These are phyloP conservation scores for Bothrops jararaca DNA, from an alignment of 2,113 vertebrate species.

Conservation along the genomic window DNA sequence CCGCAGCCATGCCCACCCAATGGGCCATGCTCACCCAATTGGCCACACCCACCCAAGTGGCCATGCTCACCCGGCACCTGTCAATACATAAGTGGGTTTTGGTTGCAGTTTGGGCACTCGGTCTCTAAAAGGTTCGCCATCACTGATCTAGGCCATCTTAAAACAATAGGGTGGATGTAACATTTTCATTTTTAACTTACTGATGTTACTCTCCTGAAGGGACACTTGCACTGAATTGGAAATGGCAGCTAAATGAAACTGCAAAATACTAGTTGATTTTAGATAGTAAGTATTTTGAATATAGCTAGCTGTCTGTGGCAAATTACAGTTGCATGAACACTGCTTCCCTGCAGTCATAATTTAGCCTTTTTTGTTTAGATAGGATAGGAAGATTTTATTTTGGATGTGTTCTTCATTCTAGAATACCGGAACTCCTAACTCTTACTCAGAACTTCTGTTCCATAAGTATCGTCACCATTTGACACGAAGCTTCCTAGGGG, in stretches of 20 bases:
- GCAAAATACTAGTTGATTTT: not conserved
- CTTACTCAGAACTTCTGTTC: not conserved
- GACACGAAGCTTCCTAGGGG: not conserved
- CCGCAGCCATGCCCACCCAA: too few relatives aligned
- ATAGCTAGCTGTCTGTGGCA: not conserved
- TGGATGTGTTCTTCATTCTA: not conserved
- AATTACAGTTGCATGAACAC: not conserved
- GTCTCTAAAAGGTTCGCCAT: too few relatives aligned
- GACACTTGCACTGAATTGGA: not conserved
- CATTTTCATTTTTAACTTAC: not conserved
- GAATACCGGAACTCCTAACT: not conserved
- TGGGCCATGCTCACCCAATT: too few relatives aligned
- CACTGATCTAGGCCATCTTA: not conserved
- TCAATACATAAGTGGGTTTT: too few relatives aligned
- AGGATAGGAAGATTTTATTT: too few relatives aligned
- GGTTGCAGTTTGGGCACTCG: too few relatives aligned
- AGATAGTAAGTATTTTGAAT: not conserved
- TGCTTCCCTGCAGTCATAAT: not conserved
- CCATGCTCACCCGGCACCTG: too few relatives aligned
- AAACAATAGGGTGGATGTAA: not conserved
- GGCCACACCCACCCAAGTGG: too few relatives aligned
- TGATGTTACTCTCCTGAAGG: not conserved
- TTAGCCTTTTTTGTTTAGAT: not conserved
- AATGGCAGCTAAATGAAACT: not conserved
- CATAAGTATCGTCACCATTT: not conserved